Conservation (phyloP, 2,888 invertebrate genomes). For the Notocelia uddmanniana region DNA sequence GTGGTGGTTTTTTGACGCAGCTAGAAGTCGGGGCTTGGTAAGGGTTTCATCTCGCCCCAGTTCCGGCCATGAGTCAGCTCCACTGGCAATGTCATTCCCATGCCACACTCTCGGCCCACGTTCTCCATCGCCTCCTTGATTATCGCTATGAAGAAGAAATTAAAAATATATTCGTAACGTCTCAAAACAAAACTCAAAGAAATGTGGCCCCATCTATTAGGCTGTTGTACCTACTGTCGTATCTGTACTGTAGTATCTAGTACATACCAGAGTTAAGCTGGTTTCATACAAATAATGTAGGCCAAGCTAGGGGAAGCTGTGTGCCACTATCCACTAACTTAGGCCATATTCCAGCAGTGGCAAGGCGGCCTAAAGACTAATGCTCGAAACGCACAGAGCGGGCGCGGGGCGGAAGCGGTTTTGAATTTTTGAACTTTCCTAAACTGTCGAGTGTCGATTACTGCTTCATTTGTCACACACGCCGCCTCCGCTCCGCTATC, state of each 20-base stretch:
- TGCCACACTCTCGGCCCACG: constrained; percentile 64
- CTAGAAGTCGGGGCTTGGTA: background rate
- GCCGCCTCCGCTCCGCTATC: too few species aligned
- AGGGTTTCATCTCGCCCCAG: constrained; percentile 68
- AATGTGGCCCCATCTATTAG: background rate
- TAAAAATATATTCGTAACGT: background rate
- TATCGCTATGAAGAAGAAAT: constrained; percentile 56
- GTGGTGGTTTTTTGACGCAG: background rate
- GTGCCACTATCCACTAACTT: too few species aligned
- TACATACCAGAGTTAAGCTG: background rate
- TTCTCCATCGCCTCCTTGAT: constrained; percentile 70
- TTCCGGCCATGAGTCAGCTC: constrained; percentile 60
- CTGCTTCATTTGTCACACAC: too few species aligned
- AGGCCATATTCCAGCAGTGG: too few species aligned
- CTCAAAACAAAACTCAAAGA: background rate
- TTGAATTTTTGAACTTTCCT: too few species aligned
- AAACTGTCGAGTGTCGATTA: too few species aligned
- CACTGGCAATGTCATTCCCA: constrained; percentile 67
- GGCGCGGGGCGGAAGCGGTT: too few species aligned
- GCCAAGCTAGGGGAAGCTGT: background rate
- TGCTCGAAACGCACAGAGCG: too few species aligned
- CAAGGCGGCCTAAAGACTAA: too few species aligned
- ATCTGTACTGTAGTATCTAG: too few species aligned
- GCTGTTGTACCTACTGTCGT: background rate
- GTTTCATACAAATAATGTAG: background rate